These are phyloP conservation scores for Lasiurus cinereus DNA, from an alignment of 2,113 vertebrate species.

Conservation along the genomic window DNA sequence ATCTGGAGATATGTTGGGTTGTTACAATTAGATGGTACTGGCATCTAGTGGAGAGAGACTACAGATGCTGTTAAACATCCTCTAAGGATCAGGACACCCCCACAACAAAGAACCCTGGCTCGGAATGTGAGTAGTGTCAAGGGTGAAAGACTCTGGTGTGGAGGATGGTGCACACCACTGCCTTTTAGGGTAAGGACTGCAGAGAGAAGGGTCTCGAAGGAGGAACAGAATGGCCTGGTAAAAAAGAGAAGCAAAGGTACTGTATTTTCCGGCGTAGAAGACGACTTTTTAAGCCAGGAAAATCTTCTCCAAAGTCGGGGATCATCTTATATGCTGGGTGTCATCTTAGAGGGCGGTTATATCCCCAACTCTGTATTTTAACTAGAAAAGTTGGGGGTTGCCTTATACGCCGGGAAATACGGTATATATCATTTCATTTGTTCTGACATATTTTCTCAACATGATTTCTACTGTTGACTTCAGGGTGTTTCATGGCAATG, in stretches of 20 bases:
- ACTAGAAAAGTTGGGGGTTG: no score
- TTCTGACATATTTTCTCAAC: constrained; percentile 1
- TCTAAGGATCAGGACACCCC: not conserved
- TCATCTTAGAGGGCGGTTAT: no score
- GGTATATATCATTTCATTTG: not conserved
- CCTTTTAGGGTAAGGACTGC: no score
- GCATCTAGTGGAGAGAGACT: not conserved
- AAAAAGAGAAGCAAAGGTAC: not conserved
- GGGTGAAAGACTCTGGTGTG: not conserved
- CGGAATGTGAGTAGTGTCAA: not conserved
- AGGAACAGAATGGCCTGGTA: not conserved
- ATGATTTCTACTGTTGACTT: not conserved
- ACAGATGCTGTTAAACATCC: not conserved
- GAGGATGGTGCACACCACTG: not conserved
- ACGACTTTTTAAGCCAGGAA: no score
- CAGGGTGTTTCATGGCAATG: not conserved
- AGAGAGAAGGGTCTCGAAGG: not conserved
- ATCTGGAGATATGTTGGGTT: not conserved
- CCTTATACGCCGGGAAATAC: no score
- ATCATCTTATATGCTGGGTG: no score
- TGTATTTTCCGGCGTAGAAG: no score
- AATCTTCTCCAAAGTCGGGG: no score
- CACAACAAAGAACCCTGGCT: not conserved
- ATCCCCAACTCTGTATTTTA: no score
- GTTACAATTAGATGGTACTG: not conserved